A percentile compares a stretch with the other conserved stretches of the same genome.
These are phyloP conservation scores for Tenthredo notha DNA, from an alignment of 2,888 invertebrate genomes.

Conservation along the genomic window DNA sequence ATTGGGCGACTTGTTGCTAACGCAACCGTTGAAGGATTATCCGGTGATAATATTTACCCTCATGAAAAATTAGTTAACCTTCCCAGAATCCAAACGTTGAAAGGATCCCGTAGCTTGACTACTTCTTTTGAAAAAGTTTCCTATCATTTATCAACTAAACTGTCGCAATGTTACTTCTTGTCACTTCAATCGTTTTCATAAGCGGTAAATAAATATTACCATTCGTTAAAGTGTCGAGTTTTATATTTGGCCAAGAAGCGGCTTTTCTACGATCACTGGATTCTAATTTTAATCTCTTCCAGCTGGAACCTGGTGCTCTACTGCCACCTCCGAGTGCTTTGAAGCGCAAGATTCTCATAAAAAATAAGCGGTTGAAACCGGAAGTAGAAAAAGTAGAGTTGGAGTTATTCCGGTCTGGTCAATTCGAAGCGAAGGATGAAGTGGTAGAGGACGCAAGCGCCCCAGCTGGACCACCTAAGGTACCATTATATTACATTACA, in stretches of 20 bases:
- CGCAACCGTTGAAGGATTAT: constrained; percentile 81
- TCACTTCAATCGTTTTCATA: not conserved
- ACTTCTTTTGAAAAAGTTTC: not conserved
- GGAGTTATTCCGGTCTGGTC: constrained; percentile 80
- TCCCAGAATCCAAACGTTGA: not conserved
- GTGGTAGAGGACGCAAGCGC: constrained; percentile 79
- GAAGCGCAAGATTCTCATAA: constrained; percentile 85
- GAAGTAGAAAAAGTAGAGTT: constrained; percentile 84
- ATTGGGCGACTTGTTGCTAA: constrained; percentile 84
- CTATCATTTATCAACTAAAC: not conserved
- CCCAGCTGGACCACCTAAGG: constrained; percentile 72
- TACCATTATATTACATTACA: constrained; percentile 52
- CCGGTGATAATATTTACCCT: constrained; percentile 76
- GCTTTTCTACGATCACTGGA: constrained; percentile 7
- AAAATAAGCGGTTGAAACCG: constrained; percentile 84
- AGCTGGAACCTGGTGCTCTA: constrained; percentile 82
- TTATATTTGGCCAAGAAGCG: constrained; percentile 16
- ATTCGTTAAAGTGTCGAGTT: constrained; percentile 1
- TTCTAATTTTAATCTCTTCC: constrained; percentile 33
- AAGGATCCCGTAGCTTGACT: not conserved
- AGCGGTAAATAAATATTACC: constrained; percentile 8
- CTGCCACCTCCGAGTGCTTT: constrained; percentile 84
- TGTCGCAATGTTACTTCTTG: not conserved
- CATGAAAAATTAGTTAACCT: not conserved
- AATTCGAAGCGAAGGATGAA: constrained; percentile 80